These are phyloP conservation scores for Bombus terrestris DNA, from an alignment of 1,140 invertebrate genomes.

Conservation along the genomic window DNA sequence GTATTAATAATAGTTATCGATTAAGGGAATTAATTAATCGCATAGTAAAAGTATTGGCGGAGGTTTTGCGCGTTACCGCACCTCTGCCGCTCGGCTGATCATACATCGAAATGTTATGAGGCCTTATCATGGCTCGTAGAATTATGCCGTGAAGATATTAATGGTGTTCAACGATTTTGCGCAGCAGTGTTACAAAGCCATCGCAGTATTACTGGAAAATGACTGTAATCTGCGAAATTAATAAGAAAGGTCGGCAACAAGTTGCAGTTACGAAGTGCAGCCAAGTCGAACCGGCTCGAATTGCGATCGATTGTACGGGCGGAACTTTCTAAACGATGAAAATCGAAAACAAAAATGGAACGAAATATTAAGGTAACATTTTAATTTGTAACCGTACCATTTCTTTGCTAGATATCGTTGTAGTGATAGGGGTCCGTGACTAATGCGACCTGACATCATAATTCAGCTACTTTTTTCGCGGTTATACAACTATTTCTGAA, in stretches of 20 bases:
- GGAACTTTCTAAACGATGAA: conserved; percentile 6
- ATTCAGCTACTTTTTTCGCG: conserved; percentile 4
- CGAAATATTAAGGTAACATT: background rate
- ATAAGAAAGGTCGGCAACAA: conserved; percentile 1
- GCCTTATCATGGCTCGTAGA: background rate
- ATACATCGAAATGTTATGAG: background rate
- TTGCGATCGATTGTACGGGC: background rate
- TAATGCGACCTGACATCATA: conserved; percentile 19
- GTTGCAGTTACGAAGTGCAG: background rate
- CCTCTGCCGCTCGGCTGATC: background rate
- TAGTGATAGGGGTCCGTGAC: background rate
- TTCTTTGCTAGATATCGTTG: background rate
- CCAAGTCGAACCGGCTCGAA: conserved; percentile 4
- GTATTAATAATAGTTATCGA: conserved; percentile 1
- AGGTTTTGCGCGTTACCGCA: background rate
- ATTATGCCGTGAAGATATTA: background rate
- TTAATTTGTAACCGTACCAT: background rate
- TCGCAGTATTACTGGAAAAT: background rate
- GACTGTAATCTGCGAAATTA: conserved; percentile 17
- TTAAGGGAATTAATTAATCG: conserved; percentile 9
- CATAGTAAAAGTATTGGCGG: background rate
- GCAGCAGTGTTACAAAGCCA: background rate
- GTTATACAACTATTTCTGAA: background rate
- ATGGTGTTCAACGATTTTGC: background rate
- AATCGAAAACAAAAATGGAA: background rate